A percentile compares a stretch with the other conserved stretches of the same genome.
phyloP scores from a whole-genome alignment of 2,113 vertebrate genomes.

The Rhinopomastus cyanomelas region DNA sequence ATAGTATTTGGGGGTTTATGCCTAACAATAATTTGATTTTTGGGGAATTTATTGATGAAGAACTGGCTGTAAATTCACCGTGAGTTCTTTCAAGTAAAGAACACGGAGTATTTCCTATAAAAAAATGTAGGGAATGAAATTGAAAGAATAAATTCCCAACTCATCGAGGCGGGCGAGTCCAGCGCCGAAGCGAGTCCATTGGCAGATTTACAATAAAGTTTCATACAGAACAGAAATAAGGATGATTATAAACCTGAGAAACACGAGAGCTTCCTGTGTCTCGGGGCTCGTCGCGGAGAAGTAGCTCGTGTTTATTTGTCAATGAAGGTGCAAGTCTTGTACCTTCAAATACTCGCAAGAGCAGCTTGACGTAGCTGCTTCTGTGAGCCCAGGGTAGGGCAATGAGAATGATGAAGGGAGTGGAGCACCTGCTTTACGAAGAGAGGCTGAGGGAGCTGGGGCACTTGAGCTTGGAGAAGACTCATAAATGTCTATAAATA shows the following conservation, averaged over 20 bases:
- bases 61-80: constrained; percentile 24
- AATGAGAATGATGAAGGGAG: too few relatives aligned
- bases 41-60: constrained; percentile 14
- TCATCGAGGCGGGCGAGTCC: constrained; percentile 13
- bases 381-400: too few relatives aligned
- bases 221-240: constrained; percentile 48
- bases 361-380: too few relatives aligned
- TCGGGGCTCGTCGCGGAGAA: constrained; percentile 25
- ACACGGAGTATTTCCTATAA: constrained; percentile 46
- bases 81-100: constrained; percentile 25
- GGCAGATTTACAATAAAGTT: constrained; percentile 74
- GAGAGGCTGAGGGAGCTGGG: too few relatives aligned
- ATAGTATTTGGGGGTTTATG: constrained; percentile 3
- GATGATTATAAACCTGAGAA: constrained; percentile 46
- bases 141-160: constrained; percentile 72
- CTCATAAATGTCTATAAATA: too few relatives aligned
- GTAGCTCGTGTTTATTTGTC: constrained; percentile 23
- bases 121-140: constrained; percentile 57
- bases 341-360: neutral
- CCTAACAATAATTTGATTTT: constrained; percentile 28
- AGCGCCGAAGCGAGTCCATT: constrained; percentile 47
- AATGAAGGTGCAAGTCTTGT: constrained; percentile 23
- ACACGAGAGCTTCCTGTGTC: neutral
- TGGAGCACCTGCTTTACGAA: too few relatives aligned
- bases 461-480: too few relatives aligned